These are phyloP conservation scores for Pitta sordida DNA, from an alignment of 2,113 vertebrate species.

Conservation along the genomic window DNA sequence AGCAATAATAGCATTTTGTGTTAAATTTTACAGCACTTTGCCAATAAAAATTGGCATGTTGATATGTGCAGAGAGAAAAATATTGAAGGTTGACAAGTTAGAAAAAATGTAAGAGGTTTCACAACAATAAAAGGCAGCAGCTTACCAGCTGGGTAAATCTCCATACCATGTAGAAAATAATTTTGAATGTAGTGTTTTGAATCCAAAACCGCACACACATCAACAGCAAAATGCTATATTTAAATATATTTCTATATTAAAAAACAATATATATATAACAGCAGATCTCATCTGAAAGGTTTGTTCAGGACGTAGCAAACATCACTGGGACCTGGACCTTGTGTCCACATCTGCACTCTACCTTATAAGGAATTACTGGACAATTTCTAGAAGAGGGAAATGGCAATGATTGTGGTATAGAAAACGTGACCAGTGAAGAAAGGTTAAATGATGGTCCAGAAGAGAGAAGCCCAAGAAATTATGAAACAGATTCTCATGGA, in stretches of 20 bases:
- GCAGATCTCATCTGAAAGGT: not conserved
- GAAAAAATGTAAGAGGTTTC: not conserved
- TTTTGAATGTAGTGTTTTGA: not conserved
- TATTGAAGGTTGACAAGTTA: not conserved
- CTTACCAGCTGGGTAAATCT: not conserved
- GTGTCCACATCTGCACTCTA: not conserved
- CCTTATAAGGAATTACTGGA: not conserved
- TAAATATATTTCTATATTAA: too few species aligned
- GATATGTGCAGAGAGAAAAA: not conserved
- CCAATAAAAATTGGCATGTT: not conserved
- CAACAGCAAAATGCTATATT: not conserved
- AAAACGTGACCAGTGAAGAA: not conserved
- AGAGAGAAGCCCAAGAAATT: not conserved
- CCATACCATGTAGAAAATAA: not conserved
- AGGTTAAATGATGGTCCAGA: not conserved
- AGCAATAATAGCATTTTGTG: conserved; percentile 7
- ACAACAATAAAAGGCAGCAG: not conserved
- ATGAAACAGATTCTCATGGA: not conserved
- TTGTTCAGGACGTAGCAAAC: not conserved
- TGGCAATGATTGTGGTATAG: not conserved
- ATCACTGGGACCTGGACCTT: not conserved
- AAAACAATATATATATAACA: not conserved
- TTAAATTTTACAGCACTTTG: conserved; percentile 19
- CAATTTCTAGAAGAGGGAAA: not conserved
- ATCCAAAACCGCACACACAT: not conserved